Evolutionary conservation across 2,888 invertebrate species (phyloP), one percentile per base, ranked within the genome.

Genomic region (Agriotes lineatus): DNA sequence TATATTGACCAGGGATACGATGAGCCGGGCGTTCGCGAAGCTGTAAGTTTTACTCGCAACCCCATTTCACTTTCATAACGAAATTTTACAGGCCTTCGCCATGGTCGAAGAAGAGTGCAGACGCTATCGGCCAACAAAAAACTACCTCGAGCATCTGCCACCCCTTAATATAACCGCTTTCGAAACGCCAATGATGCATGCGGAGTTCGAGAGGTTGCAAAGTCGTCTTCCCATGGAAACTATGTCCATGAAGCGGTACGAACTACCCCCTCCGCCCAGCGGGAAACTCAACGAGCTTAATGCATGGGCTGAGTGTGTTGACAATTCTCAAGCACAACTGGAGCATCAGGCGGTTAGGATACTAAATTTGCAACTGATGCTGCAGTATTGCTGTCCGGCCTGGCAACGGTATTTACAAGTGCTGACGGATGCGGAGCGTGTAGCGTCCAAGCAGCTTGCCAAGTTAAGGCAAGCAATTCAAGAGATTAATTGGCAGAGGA

Each of bases 1-100:
- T 99, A 99, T 79, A 97, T 97, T 80, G 99, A 99, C 82, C 96
- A 96, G 84, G 98, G 97, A n/a, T 99, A 97, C 81, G 97, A 98
- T 85, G 98, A 98, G 81, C 91, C 96, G 10, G 97, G 97, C 67
- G 96, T 97, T 69, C 87, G 97, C 82, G 97, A 98, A 90, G 96
- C 97, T 77, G 97, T 97, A 88, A 88, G 25, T 22, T 45, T 25
- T n/a, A n/a, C n/a, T n/a, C n/a, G n/a, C n/a, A n/a, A n/a, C n/a
- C n/a, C n/a, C n/a, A n/a, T n/a, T n/a, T n/a, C n/a, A n/a, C n/a
- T n/a, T n/a, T n/a, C n/a, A n/a, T n/a, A n/a, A n/a, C n/a, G n/a
- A n/a, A n/a, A n/a, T n/a, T n/a, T 72, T 82, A 56, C 77, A 97
- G 95, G 98, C 98, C 0, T 85, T 97, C 78, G 94, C 96, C 6